Evolutionary conservation across 2,888 invertebrate genomes (phyloP), one percentile per base, ranked within the genome.

Genomic region (Lissocephala sabroskyi): DNA sequence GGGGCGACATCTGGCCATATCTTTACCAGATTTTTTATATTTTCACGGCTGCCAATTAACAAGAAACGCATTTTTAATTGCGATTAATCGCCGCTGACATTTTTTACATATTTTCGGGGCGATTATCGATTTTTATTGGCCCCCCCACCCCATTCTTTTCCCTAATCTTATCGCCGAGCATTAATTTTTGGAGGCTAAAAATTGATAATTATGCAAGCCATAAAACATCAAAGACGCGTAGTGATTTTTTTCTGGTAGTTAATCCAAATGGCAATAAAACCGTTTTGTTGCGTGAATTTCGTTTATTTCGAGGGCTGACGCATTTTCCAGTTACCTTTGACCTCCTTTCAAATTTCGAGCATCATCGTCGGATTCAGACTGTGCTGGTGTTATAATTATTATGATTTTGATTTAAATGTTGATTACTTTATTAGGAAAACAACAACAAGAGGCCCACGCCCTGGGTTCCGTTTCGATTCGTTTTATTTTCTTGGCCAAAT

Each of bases 11-110:
- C n/a, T n/a, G n/a, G n/a, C n/a, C n/a, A n/a, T n/a, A n/a, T n/a
- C n/a, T n/a, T n/a, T n/a, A n/a, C n/a, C n/a, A n/a, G 19, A 39
- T 51, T 45, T 56, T n/a, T n/a, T n/a, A n/a, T n/a, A n/a, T n/a
- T n/a, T 70, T 74, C 60, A 65, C 71, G 56, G 63, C 67, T 71
- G 39, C 57, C 52, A 71, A 74, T 74, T 74, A 67, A 53, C 45
- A 49, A 49, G 45, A 52, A 45, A 49, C 35, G 50, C 32, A 37
- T 40, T 30, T 53, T 71, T 49, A 53, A 65, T 44, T 59, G 46
- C 52, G 44, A 42, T 49, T 49, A 54, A 62, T 52, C 59, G 52
- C 45, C 29, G 50, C 39, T 59, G 58, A 52, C 52, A 55, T 29
- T 41, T 14, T 26, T 17, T 10, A 19, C 33, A 23, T 23, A 23